Percentiles rank a stretch among this genome's conserved stretches.
These are phyloP conservation scores for Eupleurogrammus muticus DNA, from an alignment of 2,797 vertebrate species.

Conservation along the genomic window DNA sequence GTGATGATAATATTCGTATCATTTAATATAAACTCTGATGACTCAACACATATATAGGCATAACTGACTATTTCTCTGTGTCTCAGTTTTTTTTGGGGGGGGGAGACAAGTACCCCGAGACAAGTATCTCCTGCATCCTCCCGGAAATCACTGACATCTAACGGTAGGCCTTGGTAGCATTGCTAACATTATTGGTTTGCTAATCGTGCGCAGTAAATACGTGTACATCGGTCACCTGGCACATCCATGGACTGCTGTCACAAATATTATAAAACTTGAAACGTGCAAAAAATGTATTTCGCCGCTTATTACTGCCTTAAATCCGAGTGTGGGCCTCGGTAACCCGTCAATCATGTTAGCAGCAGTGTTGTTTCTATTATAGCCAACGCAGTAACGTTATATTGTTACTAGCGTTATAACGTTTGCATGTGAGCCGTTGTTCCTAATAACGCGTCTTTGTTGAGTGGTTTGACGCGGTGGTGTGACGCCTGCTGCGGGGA, in stretches of 20 bases:
- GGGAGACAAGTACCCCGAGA: too few relatives aligned
- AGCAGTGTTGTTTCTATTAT: neutral
- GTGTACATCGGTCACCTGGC: neutral
- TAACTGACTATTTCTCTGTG: too few relatives aligned
- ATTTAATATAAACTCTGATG: too few relatives aligned
- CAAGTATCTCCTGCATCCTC: too few relatives aligned
- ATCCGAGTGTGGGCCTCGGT: neutral
- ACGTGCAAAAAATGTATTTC: fast-evolving
- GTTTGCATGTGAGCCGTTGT: neutral
- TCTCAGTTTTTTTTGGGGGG: too few relatives aligned
- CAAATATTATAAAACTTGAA: fast-evolving
- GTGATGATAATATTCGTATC: too few relatives aligned
- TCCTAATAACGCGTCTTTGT: neutral
- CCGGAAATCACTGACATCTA: slow-evolving; percentile 65
- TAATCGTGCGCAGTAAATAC: slow-evolving; percentile 47
- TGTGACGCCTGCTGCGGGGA: neutral
- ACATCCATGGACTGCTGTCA: neutral
- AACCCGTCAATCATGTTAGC: neutral
- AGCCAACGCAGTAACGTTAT: neutral
- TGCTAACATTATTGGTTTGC: slow-evolving; percentile 17
- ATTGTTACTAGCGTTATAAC: neutral
- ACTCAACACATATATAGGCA: too few relatives aligned
- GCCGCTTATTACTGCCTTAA: fast-evolving
- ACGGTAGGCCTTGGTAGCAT: slow-evolving; percentile 55
- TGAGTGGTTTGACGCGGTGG: neutral